These are phyloP conservation scores for Lerista edwardsae DNA, from an alignment of 2,797 vertebrate genomes.

Conservation along the genomic window DNA sequence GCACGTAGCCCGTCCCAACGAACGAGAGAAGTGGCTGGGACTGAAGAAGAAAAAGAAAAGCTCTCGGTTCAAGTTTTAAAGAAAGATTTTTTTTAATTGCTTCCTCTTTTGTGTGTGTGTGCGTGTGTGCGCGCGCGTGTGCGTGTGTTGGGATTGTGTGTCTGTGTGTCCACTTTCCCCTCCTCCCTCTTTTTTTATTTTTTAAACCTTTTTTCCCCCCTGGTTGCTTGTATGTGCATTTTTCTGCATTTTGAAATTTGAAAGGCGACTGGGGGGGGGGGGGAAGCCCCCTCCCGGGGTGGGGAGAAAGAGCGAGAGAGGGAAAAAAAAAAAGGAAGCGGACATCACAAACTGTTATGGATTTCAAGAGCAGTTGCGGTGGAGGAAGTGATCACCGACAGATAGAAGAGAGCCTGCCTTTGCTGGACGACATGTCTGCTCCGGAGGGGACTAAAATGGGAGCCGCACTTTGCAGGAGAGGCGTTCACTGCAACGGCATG, in stretches of 20 bases:
- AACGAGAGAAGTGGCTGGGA: too few relatives aligned
- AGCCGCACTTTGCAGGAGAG: conserved; percentile 87
- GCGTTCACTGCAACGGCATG: conserved; percentile 92
- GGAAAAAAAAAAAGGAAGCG: too few relatives aligned
- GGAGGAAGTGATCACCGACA: conserved; percentile 86
- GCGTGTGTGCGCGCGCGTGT: background rate
- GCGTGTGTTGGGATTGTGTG: background rate
- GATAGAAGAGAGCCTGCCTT: conserved; percentile 92
- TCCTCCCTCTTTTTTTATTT: background rate
- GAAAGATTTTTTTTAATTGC: background rate
- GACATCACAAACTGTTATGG: conserved; percentile 81
- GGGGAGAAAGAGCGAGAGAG: background rate
- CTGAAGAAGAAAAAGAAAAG: background rate
- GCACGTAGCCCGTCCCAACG: background rate
- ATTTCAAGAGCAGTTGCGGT: conserved; percentile 83
- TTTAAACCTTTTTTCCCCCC: background rate
- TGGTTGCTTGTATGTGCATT: background rate
- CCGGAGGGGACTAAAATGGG: conserved; percentile 76
- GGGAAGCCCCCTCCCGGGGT: background rate
- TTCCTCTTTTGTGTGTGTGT: background rate
- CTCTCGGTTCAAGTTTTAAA: background rate
- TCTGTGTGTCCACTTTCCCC: background rate
- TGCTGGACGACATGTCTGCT: conserved; percentile 89
- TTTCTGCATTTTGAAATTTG: background rate
- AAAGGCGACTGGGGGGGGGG: background rate